phyloP scores from a whole-genome alignment of 37 sponge, comb jelly and placozoan species.

The Diacarnus erythraeanus region DNA sequence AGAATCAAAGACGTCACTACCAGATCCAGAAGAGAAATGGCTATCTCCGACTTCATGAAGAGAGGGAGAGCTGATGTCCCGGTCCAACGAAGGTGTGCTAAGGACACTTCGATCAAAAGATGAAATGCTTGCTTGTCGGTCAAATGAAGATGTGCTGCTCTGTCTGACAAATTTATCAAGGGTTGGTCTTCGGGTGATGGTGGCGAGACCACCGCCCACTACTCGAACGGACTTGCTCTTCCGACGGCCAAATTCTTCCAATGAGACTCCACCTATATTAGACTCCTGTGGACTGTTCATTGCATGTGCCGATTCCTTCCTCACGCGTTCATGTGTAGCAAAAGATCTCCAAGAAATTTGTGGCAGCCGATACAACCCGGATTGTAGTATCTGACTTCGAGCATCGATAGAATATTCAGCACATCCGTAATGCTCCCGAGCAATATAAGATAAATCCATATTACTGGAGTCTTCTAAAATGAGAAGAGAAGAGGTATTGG shows the following conservation, averaged over 20 bases:
- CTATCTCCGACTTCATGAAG: slow-evolving; percentile 10
- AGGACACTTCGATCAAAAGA: not conserved
- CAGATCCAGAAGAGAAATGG: slow-evolving; percentile 25
- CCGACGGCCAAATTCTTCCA: slow-evolving; percentile 30
- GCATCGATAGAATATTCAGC: slow-evolving; percentile 17
- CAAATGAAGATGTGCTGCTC: slow-evolving; percentile 23
- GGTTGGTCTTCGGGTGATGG: slow-evolving; percentile 21
- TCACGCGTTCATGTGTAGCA: not conserved
- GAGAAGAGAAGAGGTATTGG: slow-evolving; percentile 18
- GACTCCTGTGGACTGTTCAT: not conserved
- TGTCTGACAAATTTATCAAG: slow-evolving; percentile 33
- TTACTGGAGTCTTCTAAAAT: slow-evolving; percentile 49
- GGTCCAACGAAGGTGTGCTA: not conserved
- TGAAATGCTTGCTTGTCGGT: not conserved
- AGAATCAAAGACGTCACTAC: slow-evolving; percentile 26
- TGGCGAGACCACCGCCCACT: not conserved
- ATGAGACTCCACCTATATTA: slow-evolving; percentile 25
- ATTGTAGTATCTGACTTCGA: slow-evolving; percentile 23
- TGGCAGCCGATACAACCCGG: slow-evolving; percentile 21
- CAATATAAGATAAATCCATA: slow-evolving; percentile 45
- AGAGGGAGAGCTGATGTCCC: not conserved
- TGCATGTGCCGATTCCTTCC: slow-evolving; percentile 4
- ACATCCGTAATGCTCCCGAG: slow-evolving; percentile 62
- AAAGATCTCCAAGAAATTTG: not conserved
- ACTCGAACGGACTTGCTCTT: not conserved